Evolutionary conservation across 1,140 invertebrate species (phyloP).

Genomic region (Diorhabda sublineata): DNA sequence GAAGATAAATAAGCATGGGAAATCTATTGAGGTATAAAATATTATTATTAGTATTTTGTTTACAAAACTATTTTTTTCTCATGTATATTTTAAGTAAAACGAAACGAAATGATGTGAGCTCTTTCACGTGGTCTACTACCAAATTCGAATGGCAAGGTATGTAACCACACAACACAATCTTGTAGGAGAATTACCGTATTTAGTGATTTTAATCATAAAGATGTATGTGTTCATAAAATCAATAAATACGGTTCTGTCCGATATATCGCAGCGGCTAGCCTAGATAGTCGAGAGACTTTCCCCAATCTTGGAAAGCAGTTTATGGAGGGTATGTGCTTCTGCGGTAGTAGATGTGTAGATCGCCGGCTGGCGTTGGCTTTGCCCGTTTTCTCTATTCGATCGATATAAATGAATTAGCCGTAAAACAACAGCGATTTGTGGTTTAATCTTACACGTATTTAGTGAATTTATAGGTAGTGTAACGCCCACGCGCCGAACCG

Average conservation of each 20-base stretch:
- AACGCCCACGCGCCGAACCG: conserved; percentile 30
- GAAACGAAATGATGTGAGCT: too few species aligned
- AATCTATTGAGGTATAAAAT: too few species aligned
- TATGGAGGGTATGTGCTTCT: conserved; percentile 33
- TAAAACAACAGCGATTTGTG: conserved; percentile 47
- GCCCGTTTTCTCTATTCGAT: conserved; percentile 24
- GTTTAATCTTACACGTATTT: conserved; percentile 47
- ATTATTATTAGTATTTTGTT: too few species aligned
- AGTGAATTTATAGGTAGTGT: conserved; percentile 40
- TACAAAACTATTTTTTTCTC: too few species aligned
- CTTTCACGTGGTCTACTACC: too few species aligned
- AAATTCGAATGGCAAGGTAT: too few species aligned
- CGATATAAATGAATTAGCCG: conserved; percentile 47
- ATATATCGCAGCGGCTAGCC: not conserved
- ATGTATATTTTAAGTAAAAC: too few species aligned
- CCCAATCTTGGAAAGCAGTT: conserved; percentile 22
- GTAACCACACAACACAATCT: too few species aligned
- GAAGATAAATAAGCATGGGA: too few species aligned
- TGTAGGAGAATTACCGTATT: too few species aligned
- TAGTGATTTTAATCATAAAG: too few species aligned
- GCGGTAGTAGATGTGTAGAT: conserved; percentile 14
- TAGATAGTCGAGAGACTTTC: conserved; percentile 5
- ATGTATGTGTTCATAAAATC: not conserved
- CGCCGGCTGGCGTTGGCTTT: conserved; percentile 16
- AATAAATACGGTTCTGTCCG: not conserved